phyloP scores from a whole-genome alignment of 2,113 vertebrate genomes.

The Eupsittula cactorum region DNA sequence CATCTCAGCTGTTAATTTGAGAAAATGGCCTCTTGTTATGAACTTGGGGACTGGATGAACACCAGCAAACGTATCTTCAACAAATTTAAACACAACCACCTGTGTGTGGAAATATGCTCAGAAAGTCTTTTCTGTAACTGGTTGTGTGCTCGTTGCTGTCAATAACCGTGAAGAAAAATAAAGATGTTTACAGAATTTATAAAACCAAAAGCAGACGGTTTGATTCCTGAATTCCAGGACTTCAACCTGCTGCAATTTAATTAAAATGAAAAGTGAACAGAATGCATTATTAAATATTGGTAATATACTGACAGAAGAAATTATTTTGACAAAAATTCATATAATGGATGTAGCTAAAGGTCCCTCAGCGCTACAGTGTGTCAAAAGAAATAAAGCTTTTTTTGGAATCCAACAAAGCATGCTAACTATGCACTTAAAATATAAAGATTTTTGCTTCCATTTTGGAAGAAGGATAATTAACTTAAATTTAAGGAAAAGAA shows the following conservation, averaged over 20 bases:
- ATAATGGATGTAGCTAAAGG: constrained; percentile 70
- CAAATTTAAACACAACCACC: constrained; percentile 35
- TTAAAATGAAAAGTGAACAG: constrained; percentile 69
- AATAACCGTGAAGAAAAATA: constrained; percentile 69
- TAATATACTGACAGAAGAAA: constrained; percentile 65
- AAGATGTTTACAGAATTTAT: constrained; percentile 56
- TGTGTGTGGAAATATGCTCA: constrained; percentile 34
- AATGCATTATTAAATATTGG: constrained; percentile 71
- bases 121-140: constrained; percentile 51
- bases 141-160: constrained; percentile 55
- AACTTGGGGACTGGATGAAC: constrained; percentile 19
- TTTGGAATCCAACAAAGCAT: constrained; percentile 60
- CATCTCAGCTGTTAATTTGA: constrained; percentile 3
- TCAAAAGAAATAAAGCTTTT: constrained; percentile 70
- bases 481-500: constrained; percentile 9
- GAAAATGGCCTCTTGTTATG: constrained; percentile 19
- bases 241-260: constrained; percentile 66
- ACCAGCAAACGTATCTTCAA: constrained; percentile 40
- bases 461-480: constrained; percentile 53
- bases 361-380: constrained; percentile 48
- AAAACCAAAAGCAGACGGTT: constrained; percentile 65
- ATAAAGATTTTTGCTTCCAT: constrained; percentile 28
- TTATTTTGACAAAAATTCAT: constrained; percentile 76
- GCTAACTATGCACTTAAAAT: constrained; percentile 51
- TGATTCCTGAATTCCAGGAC: constrained; percentile 64